Percentiles rank a stretch among this genome's conserved stretches.
Evolutionary conservation across 2,888 invertebrate genomes (phyloP).

Genomic region (Gnatocerus cornutus): DNA sequence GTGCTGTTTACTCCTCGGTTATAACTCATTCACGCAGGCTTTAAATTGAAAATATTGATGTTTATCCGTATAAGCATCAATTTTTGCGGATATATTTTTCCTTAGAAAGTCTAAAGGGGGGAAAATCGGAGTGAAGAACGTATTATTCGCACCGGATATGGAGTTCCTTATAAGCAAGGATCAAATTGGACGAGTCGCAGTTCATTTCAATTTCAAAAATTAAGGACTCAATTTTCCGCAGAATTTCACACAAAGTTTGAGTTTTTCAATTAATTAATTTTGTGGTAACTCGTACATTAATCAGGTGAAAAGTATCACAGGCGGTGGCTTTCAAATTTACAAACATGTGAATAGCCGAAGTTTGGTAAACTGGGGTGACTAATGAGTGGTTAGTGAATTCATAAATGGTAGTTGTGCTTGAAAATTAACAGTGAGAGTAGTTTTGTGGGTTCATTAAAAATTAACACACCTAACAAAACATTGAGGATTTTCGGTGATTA

Average conservation of each 20-base stretch:
- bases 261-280: neutral
- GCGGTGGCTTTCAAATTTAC: neutral
- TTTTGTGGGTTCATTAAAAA: neutral
- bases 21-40: neutral
- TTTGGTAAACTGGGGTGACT: neutral
- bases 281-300: neutral
- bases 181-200: conserved; percentile 20
- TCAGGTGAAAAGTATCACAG: neutral
- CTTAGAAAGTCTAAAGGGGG: neutral
- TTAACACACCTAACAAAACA: no score
- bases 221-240: conserved; percentile 6
- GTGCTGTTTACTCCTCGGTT: neutral
- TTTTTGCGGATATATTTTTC: conserved; percentile 20
- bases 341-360: conserved; percentile 4
- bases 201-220: conserved; percentile 18
- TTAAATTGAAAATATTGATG: conserved; percentile 12
- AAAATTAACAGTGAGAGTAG: neutral
- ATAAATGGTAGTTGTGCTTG: neutral
- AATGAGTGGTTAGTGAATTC: conserved; percentile 7
- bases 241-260: neutral
- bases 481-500: no score
- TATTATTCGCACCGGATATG: conserved; percentile 9
- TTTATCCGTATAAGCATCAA: conserved; percentile 14
- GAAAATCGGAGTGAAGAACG: conserved; percentile 3
- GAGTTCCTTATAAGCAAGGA: conserved; percentile 19